Conservation (phyloP, 2,888 invertebrate genomes). For the Caenorhabditis macrosperma region DNA sequence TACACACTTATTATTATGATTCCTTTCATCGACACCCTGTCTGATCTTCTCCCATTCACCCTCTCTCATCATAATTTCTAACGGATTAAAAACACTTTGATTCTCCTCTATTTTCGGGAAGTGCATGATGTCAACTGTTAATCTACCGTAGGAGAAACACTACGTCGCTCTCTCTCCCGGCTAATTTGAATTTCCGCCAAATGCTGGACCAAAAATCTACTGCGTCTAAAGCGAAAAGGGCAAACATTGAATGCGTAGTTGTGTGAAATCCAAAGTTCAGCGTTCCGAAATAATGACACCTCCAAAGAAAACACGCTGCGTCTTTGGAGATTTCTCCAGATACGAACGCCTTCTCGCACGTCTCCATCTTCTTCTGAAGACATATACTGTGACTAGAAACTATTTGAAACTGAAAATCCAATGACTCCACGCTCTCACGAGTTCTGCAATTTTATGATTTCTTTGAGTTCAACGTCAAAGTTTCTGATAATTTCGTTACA, state of each 20-base stretch:
- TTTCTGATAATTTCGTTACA: too few species aligned
- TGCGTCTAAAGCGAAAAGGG: neutral
- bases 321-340: too few species aligned
- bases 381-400: too few species aligned
- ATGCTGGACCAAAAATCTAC: constrained; percentile 7
- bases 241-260: neutral
- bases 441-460: too few species aligned
- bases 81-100: constrained; percentile 31
- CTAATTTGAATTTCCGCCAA: constrained; percentile 40
- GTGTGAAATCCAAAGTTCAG: too few species aligned
- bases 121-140: constrained; percentile 27
- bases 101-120: constrained; percentile 13
- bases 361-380: too few species aligned
- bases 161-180: neutral
- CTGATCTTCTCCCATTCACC: neutral
- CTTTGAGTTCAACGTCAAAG: too few species aligned
- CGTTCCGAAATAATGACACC: too few species aligned
- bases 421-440: too few species aligned
- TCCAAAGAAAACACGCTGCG: too few species aligned
- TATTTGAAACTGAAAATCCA: too few species aligned
- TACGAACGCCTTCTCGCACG: too few species aligned
- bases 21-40: constrained; percentile 14
- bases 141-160: constrained; percentile 34
- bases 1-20: constrained; percentile 22
- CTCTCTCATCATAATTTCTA: constrained; percentile 19